Conservation (phyloP, 2,113 vertebrate genomes). For the Formicarius rufipectus region DNA sequence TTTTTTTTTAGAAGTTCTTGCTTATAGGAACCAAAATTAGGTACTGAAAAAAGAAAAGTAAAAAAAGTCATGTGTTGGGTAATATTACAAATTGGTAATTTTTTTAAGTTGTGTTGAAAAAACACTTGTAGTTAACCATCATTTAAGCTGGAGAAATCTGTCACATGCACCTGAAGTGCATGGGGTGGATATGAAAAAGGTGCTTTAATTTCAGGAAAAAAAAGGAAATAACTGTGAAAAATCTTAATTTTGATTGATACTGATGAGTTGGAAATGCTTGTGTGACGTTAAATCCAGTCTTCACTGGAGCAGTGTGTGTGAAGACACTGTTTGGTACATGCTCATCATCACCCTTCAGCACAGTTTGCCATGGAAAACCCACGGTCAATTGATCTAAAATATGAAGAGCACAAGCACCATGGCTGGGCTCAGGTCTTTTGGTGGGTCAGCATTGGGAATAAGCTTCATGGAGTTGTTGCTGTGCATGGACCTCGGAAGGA, state of each 20-base stretch:
- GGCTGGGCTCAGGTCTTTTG: not conserved
- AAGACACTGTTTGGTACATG: not conserved
- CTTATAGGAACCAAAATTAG: not conserved
- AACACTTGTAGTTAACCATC: fast-evolving
- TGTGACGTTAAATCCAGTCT: not conserved
- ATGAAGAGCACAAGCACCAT: not conserved
- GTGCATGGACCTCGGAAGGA: fast-evolving
- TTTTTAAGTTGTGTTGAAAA: not conserved
- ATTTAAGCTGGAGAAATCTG: not conserved
- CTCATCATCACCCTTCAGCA: not conserved
- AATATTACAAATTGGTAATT: no score
- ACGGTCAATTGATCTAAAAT: not conserved
- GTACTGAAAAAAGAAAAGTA: not conserved
- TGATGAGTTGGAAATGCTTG: not conserved
- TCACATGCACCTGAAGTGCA: not conserved
- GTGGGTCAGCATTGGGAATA: not conserved
- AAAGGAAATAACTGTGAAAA: not conserved
- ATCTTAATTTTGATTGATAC: not conserved
- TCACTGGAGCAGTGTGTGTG: not conserved
- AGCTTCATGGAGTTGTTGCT: not conserved
- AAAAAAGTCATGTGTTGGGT: no score
- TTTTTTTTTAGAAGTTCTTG: not conserved
- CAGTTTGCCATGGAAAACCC: not conserved
- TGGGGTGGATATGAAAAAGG: not conserved
- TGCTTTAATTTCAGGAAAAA: not conserved